Base-by-base conservation (phyloP, 1,140 invertebrate genomes). In the Neodiprion lecontei region DNA sequence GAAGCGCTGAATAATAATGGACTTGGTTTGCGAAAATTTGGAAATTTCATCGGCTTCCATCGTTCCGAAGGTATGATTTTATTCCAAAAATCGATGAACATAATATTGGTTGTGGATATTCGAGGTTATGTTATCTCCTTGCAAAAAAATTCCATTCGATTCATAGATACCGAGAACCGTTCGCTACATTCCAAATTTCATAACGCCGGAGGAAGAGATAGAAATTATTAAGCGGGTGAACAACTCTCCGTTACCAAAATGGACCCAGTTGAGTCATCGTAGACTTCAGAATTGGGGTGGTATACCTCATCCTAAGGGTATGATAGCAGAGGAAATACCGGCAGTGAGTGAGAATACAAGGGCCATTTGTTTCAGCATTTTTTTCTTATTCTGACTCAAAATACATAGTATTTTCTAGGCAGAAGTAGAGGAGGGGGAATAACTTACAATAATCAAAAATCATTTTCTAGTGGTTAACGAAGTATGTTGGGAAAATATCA, bases 251-350 rank as follows among this genome's bases (percentile, higher is more conserved):
- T 95, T 96, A 85, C 97, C 98, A 50, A 98, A 98, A 88, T 99
- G 98, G 98, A 98, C 96, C 7, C 95, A 96, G 84, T 89, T 99
- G 48, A 93, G 93, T 23, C 95, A 98, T 85, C 90, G 98, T 76
- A 91, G 97, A 79, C 88, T 99, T 11, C 97, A 99, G 88, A 98
- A 99, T 87, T 99, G 98, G 94, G 98, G 98, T 81, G 97, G 98
- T 0, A 89, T 97, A 66, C 97, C 97, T 7, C 96, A 98, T 86
- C 90, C 91, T 2, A 97, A 97, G 85, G 97, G 97, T 73, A 98
- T 99, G 96, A 93, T 99, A 78, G 92, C 94, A n/a, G 97, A 99
- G 88, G 86, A 91, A 78, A 93, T 99, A 79, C 97, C 97, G 23
- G 79, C 85, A 74, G 93, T 92, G 85, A 82, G 80, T 82, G 47